Conservation (phyloP, 92 coral and sea anemone genomes). For the Parazoanthus swiftii region DNA sequence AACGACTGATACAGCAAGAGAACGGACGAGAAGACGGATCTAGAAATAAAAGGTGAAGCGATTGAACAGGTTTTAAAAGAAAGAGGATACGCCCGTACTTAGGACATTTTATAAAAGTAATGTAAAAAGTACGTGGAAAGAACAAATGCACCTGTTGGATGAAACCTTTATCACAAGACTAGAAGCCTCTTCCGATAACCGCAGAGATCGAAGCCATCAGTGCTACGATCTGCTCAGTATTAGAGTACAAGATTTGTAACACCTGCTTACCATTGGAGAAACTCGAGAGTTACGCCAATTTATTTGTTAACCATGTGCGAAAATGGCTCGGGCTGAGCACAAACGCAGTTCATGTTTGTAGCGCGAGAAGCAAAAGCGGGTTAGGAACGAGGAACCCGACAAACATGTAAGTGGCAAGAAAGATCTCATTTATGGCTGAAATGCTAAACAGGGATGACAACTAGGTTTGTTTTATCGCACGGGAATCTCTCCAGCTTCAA, state of each 20-base stretch:
- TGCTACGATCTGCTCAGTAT: not conserved
- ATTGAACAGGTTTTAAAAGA: not conserved
- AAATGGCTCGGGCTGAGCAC: not conserved
- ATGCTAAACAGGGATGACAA: not conserved
- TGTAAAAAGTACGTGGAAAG: constrained; percentile 1
- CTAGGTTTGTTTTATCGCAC: not conserved
- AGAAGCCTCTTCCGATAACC: not conserved
- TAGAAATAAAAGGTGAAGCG: constrained; percentile 4
- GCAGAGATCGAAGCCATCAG: constrained; percentile 1
- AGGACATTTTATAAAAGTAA: constrained; percentile 1
- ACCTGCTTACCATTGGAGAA: not conserved
- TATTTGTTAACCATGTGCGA: not conserved
- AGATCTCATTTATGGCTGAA: not conserved
- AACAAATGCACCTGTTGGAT: constrained; percentile 7
- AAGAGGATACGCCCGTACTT: not conserved
- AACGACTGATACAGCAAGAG: not conserved
- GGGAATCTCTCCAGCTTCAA: not conserved
- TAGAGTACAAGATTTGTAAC: not conserved
- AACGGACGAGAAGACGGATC: constrained; percentile 4
- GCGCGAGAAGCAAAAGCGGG: not conserved
- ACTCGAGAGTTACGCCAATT: not conserved
- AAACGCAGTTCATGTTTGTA: not conserved
- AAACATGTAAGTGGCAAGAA: not conserved
- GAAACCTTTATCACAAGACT: not conserved
- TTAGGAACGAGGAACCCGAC: not conserved